Evolutionary conservation across 2,797 vertebrate species (phyloP).

Genomic region (Gobio occitaniae): DNA sequence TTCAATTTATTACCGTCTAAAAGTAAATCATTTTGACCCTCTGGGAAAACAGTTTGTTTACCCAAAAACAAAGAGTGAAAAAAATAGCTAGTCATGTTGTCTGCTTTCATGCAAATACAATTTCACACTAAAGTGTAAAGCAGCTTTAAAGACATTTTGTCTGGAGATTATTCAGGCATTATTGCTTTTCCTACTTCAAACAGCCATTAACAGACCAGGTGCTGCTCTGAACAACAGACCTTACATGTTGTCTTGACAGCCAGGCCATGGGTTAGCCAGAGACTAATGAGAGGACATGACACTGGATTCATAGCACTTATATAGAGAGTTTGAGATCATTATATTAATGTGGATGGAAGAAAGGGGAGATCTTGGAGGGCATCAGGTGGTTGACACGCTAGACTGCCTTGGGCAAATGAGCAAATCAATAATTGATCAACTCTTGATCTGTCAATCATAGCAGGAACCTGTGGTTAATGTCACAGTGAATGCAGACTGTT

Average conservation of each 20-base stretch:
- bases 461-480: neutral
- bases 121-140: neutral
- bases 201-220: slow-evolving; percentile 5
- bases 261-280: slow-evolving; percentile 4
- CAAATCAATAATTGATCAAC: slow-evolving; percentile 38
- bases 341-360: neutral
- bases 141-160: slow-evolving; percentile 12
- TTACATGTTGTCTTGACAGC: slow-evolving; percentile 27
- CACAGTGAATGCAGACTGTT: neutral
- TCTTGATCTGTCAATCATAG: slow-evolving; percentile 35
- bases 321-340: neutral
- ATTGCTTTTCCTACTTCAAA: slow-evolving; percentile 20
- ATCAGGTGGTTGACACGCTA: slow-evolving; percentile 15
- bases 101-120: slow-evolving; percentile 7
- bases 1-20: slow-evolving; percentile 41
- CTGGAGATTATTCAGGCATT: neutral
- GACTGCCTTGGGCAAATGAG: slow-evolving; percentile 30
- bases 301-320: neutral
- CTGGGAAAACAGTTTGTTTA: slow-evolving; percentile 37
- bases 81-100: slow-evolving; percentile 14
- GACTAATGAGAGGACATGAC: slow-evolving; percentile 21
- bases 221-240: slow-evolving; percentile 9
- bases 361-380: neutral
- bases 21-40: slow-evolving; percentile 39
- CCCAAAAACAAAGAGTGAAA: slow-evolving; percentile 18